phyloP scores from a whole-genome alignment of 2,113 vertebrate genomes.

The Condylura cristata region DNA sequence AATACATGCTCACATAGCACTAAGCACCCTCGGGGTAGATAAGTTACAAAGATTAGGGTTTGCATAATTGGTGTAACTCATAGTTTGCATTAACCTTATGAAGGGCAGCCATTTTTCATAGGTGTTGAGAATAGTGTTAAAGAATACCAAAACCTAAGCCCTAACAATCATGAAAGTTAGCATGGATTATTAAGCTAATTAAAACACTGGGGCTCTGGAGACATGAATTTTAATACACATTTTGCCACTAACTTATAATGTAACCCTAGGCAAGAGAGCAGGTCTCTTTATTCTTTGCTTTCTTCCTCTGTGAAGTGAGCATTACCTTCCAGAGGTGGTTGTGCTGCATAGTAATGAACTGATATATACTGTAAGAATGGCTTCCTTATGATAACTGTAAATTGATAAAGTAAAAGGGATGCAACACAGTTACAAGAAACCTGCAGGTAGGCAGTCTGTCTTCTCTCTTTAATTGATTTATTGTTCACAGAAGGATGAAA shows the following conservation, averaged over 20 bases:
- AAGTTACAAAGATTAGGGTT: slow-evolving; percentile 76
- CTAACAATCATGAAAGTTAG: slow-evolving; percentile 77
- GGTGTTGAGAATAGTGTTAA: slow-evolving; percentile 70
- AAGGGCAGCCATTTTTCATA: slow-evolving; percentile 79
- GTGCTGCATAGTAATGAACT: slow-evolving; percentile 72
- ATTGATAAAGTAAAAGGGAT: not conserved
- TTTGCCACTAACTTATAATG: slow-evolving; percentile 77
- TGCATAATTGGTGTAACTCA: slow-evolving; percentile 78
- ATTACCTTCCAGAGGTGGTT: slow-evolving; percentile 47
- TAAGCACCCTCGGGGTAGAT: slow-evolving; percentile 73
- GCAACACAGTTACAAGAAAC: not conserved
- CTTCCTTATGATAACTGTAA: not conserved
- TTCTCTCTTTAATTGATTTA: not conserved
- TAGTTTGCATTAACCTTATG: slow-evolving; percentile 77
- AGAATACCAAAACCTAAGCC: slow-evolving; percentile 74
- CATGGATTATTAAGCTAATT: slow-evolving; percentile 80
- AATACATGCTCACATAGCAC: not conserved
- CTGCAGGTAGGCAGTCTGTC: not conserved
- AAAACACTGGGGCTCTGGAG: slow-evolving; percentile 76
- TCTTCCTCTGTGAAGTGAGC: slow-evolving; percentile 70
- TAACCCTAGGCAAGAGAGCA: slow-evolving; percentile 79
- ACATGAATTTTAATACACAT: slow-evolving; percentile 78
- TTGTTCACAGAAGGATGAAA: not conserved
- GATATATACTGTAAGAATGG: not conserved
- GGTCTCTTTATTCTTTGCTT: slow-evolving; percentile 72